Evolutionary conservation across 2,888 invertebrate species (phyloP).

Genomic region (Acanthosepion esculentum): DNA sequence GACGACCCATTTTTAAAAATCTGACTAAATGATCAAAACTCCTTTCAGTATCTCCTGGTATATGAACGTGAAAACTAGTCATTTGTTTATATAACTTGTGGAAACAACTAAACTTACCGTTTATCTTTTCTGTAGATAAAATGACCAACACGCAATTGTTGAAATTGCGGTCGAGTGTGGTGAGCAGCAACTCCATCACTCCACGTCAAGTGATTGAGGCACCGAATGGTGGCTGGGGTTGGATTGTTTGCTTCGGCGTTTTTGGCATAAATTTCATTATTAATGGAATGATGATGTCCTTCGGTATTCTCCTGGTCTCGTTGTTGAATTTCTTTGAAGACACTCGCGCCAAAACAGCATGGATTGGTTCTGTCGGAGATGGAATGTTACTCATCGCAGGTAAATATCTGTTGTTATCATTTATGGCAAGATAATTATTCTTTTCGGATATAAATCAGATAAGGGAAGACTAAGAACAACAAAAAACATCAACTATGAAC

Average conservation of each 20-base stretch:
- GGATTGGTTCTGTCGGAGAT: conserved; percentile 23
- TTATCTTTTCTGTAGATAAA: not conserved
- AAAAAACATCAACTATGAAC: too few species aligned
- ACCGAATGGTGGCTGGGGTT: conserved; percentile 73
- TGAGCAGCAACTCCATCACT: not conserved
- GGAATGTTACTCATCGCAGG: conserved; percentile 38
- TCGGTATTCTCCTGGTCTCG: not conserved
- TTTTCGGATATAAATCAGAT: too few species aligned
- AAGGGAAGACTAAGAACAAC: too few species aligned
- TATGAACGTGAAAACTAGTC: too few species aligned
- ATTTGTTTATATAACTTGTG: not conserved
- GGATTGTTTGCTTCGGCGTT: conserved; percentile 70
- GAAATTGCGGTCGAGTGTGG: conserved; percentile 24
- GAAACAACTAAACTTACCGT: not conserved
- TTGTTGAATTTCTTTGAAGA: conserved; percentile 35
- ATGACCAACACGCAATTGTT: not conserved
- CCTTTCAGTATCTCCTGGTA: too few species aligned
- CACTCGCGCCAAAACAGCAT: conserved; percentile 13
- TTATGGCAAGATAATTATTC: too few species aligned
- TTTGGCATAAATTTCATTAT: conserved; percentile 59
- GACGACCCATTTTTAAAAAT: too few species aligned
- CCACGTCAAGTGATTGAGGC: conserved; percentile 58
- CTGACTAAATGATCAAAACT: too few species aligned
- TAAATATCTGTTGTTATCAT: not conserved
- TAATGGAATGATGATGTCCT: conserved; percentile 42